Evolutionary conservation across 2,888 invertebrate genomes (phyloP), one percentile per base, ranked within the genome.

Genomic region (Brachyopa scutellaris): DNA sequence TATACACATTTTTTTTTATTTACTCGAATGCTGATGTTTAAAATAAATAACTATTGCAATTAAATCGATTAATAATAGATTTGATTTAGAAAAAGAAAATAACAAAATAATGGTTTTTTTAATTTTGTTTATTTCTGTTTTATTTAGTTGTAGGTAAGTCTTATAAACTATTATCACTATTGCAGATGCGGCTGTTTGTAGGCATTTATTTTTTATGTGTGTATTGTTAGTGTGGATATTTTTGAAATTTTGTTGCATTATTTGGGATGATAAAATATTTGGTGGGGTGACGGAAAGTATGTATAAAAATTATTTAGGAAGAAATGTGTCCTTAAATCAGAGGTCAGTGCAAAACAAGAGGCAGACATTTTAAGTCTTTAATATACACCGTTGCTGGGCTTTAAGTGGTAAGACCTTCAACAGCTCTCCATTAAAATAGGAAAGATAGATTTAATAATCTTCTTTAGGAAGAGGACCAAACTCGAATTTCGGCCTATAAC

Each of bases 111-210:
- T 62, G 61, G 64, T 69, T 21, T 42, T 23, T 66, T 72, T 73
- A 49, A 57, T 76, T 79, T 45, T 36, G 78, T 80, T 51, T 67
- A 36, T 66, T 9, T 49, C 13, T 77, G 23, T 72, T 67, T 62
- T 66, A 70, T 85, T 78, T 72, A 76, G 69, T 84, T 85, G 76
- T 82, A 76, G 79, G 84, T 83, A 74, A 74, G 69, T 80, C 85
- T 85, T 85, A 85, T 87, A 86, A 89, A 89, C 90, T 90, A 90
- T 90, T 90, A 90, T 90, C 90, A 90, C 90, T 90, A 90, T 90
- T 90, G 90, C 89, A 89, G 89, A 89, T 87, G 87, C 88, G 87
- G 88, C 88, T 80, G 64, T 57, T 77, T 70, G 70, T 78, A 69
- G 67, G 80, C 76, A 57, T 49, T 82, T 84, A 51, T 76, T 85